Evolutionary conservation across 1,140 invertebrate genomes (phyloP).

Genomic region (Scylla paramamosain): DNA sequence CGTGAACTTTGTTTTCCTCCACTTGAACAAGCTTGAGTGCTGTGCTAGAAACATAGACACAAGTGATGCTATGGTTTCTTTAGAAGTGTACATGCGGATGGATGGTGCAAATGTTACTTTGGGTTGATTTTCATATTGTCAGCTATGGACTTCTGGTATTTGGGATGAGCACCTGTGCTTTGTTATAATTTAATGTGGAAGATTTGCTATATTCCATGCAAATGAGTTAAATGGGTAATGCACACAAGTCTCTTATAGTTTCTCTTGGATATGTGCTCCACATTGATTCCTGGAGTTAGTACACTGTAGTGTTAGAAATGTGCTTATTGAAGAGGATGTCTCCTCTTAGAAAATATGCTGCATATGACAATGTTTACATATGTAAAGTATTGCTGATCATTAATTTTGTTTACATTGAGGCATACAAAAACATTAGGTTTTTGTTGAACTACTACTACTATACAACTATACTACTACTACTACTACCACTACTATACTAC

Average conservation of each 20-base stretch:
- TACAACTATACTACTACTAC: constrained; percentile 14
- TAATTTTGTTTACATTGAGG: constrained; percentile 48
- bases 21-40: constrained; percentile 62
- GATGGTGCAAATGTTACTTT: constrained; percentile 72
- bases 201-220: constrained; percentile 30
- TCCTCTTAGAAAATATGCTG: constrained; percentile 33
- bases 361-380: constrained; percentile 43
- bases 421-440: constrained; percentile 51
- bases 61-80: constrained; percentile 74
- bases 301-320: constrained; percentile 71
- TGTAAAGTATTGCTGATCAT: constrained; percentile 58
- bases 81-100: constrained; percentile 68
- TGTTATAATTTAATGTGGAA: constrained; percentile 55
- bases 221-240: constrained; percentile 61
- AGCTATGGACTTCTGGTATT: constrained; percentile 60
- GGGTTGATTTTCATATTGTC: constrained; percentile 68
- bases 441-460: not conserved
- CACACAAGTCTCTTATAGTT: constrained; percentile 71
- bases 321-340: constrained; percentile 51
- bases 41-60: constrained; percentile 75
- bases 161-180: constrained; percentile 65
- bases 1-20: constrained; percentile 66
- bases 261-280: constrained; percentile 51
- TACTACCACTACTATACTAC: not conserved
- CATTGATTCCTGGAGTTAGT: constrained; percentile 64